These are phyloP conservation scores for Hemiprocne comata DNA, from an alignment of 2,113 vertebrate genomes.

Conservation along the genomic window DNA sequence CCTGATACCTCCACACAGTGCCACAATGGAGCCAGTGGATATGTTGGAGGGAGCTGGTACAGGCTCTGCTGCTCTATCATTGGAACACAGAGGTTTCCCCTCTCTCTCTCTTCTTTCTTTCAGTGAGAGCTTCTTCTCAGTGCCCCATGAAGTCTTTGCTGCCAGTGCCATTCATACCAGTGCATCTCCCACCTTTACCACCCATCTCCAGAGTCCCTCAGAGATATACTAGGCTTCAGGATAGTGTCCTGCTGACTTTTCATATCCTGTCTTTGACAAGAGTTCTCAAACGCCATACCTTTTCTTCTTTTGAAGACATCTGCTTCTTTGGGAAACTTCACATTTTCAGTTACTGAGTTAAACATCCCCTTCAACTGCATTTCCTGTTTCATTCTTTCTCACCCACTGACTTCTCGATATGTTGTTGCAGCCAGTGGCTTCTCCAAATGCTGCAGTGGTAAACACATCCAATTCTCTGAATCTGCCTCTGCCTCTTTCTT, in stretches of 20 bases:
- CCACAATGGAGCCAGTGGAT: background rate
- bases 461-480: background rate
- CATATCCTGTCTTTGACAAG: background rate
- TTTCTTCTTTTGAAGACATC: background rate
- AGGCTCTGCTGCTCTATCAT: background rate
- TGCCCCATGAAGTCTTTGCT: background rate
- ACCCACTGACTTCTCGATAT: background rate
- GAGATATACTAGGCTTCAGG: background rate
- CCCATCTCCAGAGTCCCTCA: background rate
- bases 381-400: background rate
- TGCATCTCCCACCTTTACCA: background rate
- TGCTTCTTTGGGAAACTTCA: background rate
- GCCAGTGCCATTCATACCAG: background rate
- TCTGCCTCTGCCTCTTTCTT: background rate
- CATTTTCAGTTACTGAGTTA: background rate
- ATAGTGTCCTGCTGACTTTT: background rate
- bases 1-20: background rate
- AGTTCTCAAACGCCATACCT: background rate
- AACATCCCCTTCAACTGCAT: background rate
- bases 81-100: background rate
- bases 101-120: background rate
- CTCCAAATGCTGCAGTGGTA: background rate
- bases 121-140: background rate
- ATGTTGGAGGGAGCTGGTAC: background rate
- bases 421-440: background rate